These are phyloP conservation scores for Perca fluviatilis DNA, from an alignment of 2,113 vertebrate species.

Conservation along the genomic window DNA sequence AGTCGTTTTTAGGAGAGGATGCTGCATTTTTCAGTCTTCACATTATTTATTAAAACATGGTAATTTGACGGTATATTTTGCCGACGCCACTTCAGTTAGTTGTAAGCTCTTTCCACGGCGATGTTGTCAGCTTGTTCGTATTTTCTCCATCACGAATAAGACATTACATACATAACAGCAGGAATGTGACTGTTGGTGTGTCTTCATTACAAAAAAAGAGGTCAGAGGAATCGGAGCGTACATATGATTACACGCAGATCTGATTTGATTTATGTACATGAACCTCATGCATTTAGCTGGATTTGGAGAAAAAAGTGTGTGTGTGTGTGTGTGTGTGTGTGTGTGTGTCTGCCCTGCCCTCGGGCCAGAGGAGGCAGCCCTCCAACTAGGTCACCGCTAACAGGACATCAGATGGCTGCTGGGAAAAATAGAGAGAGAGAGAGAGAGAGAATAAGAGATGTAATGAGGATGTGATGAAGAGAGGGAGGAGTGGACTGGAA, in stretches of 20 bases:
- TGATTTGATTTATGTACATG: constrained; percentile 53
- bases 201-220: constrained; percentile 35
- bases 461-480: constrained; percentile 16
- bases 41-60: too few species aligned
- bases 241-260: constrained; percentile 30
- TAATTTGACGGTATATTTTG: too few species aligned
- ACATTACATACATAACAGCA: background rate
- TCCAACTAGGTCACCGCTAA: constrained; percentile 70
- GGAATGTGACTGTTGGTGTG: background rate
- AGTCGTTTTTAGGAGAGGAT: too few species aligned
- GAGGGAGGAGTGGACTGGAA: background rate
- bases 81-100: background rate
- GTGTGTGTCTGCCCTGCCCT: constrained; percentile 28
- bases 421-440: background rate
- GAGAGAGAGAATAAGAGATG: constrained; percentile 1
- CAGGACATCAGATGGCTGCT: constrained; percentile 54
- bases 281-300: constrained; percentile 16
- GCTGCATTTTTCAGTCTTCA: too few species aligned
- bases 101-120: background rate
- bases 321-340: constrained; percentile 30
- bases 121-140: background rate
- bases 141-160: background rate
- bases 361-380: constrained; percentile 51
- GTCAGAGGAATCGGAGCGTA: constrained; percentile 60
- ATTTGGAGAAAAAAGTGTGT: constrained; percentile 14